Evolutionary conservation across 2,113 vertebrate genomes (phyloP), one percentile per base, ranked within the genome.

Genomic region (Forbesichthys papilliferus): DNA sequence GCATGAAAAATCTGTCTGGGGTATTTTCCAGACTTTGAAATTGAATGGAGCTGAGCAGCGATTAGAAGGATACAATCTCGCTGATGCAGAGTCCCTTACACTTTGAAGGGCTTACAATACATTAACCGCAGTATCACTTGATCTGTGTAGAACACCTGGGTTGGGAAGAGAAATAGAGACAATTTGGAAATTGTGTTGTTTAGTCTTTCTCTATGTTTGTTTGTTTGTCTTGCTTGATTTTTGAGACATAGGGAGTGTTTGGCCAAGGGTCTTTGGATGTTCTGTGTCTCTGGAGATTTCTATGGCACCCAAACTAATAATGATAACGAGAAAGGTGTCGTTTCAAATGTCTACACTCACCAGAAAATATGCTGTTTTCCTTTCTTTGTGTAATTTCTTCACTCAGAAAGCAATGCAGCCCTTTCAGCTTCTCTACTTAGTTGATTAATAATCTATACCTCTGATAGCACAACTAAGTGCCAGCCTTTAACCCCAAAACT

Each of bases 31-130:
- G 82, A 71, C 72, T 66, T 61, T 54, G 48, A 79, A 65, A 68
- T 56, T 57, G 75, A 79, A 69, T 36, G 36, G 67, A 73, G 68
- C 80, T 52, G 72, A 70, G 71, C 67, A 13, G 55, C 11, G 13
- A 84, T 86, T 76, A 83, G 70, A 70, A 56, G 55, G 80, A 73
- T 80, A 70, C 61, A 46, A 73, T 84, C 83, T 77, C 73, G 8
- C 57, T 85, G 33, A 7, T 52, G 71, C 73, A 62, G 77, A 46
- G 69, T 75, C 72, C 57, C 68, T 66, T 71, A 59, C 71, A 76
- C 64, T 84, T 75, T 12, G 68, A 78, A 54, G 52, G 47, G 66
- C 75, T 68, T 87, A 27, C 27, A 27, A 27, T 86, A 80, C n/a
- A n/a, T 47, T 65, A 68, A 61, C 61, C 18, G 33, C 66, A 57